Base-by-base conservation (phyloP, 2,888 invertebrate species). In the Drosophila eohydei region DNA sequence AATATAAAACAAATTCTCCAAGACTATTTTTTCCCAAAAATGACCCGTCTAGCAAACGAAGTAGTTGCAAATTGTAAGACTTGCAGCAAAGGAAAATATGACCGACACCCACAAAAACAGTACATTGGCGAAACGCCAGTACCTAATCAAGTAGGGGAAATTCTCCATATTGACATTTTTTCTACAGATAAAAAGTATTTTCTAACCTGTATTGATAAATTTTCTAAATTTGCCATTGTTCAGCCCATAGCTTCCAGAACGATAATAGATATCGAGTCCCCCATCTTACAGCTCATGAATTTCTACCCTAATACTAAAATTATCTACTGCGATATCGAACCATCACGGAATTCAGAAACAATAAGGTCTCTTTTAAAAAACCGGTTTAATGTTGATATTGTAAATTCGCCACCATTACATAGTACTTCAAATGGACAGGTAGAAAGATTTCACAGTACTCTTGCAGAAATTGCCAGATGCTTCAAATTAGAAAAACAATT, bases 1-100 rank as follows among this genome's bases (percentile, higher is more conserved):
- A 44, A 44, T 44, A 44, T 26, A 44, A 44, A 44, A 12, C 44
- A 44, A 26, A 44, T 44, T 44, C 44, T 26, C 5, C 44, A 44
- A 44, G 21, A 44, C 43, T 26, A 26, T 26, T 44, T 44, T 44
- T 26, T 12, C 26, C 11, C 21, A 44, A 26, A 44, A 44, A 44
- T 44, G 26, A 26, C 12, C 1, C 26, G 44, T 2, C 2, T 21
- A 2, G 1, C 21, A 43, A 43, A 21, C 2, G 43, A 43, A 43
- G 2, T 41, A 41, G 43, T 43, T 43, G 43, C 21, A 44, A 44
- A 44, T 26, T 44, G 43, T 12, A 44, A 1, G 12, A 44, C 26
- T 26, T 44, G 26, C 3, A 44, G 12, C 1, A 44, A 44, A 44
- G 26, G 12, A 12, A 44, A 44, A 44, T 44, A 44, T 3, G 26